A percentile compares a stretch with the other conserved stretches of the same genome.
These are phyloP conservation scores for Thera britannica DNA, from an alignment of 2,888 invertebrate species.

Conservation along the genomic window DNA sequence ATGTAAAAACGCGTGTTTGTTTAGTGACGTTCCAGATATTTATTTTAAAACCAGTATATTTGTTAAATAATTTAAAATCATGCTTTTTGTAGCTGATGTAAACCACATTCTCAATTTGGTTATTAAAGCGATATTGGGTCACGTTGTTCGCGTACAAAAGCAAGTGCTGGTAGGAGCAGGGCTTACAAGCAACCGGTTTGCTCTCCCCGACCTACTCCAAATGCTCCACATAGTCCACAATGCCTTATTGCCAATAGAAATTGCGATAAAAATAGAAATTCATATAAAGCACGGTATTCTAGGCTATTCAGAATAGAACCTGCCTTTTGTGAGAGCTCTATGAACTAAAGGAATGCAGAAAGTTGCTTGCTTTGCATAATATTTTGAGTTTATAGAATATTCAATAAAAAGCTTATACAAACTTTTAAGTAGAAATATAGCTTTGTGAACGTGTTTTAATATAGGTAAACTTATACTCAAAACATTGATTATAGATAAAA, in stretches of 20 bases:
- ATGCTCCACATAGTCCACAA: slow-evolving; percentile 20
- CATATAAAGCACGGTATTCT: slow-evolving; percentile 22
- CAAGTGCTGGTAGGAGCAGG: slow-evolving; percentile 25
- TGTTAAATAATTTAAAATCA: too few relatives aligned
- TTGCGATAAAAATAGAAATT: slow-evolving; percentile 28
- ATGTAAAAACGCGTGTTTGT: too few relatives aligned
- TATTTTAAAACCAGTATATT: too few relatives aligned
- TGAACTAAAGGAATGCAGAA: not conserved
- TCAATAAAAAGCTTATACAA: not conserved
- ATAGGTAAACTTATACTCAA: too few relatives aligned
- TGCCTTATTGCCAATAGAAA: slow-evolving; percentile 28
- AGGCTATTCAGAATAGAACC: slow-evolving; percentile 19
- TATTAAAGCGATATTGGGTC: slow-evolving; percentile 19
- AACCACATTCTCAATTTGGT: not conserved
- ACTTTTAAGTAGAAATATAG: too few relatives aligned
- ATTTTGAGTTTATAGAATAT: not conserved
- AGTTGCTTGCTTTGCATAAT: not conserved
- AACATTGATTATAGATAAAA: too few relatives aligned
- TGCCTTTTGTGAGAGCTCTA: slow-evolving; percentile 13
- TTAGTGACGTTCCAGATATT: too few relatives aligned
- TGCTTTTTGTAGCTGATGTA: too few relatives aligned
- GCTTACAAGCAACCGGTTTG: slow-evolving; percentile 36
- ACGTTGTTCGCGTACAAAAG: slow-evolving; percentile 27
- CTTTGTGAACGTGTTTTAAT: too few relatives aligned
- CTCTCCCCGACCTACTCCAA: slow-evolving; percentile 43